A percentile compares a stretch with the other conserved stretches of the same genome.
Evolutionary conservation across 2,113 vertebrate species (phyloP).

Genomic region (Onychorhynchus coronatus): DNA sequence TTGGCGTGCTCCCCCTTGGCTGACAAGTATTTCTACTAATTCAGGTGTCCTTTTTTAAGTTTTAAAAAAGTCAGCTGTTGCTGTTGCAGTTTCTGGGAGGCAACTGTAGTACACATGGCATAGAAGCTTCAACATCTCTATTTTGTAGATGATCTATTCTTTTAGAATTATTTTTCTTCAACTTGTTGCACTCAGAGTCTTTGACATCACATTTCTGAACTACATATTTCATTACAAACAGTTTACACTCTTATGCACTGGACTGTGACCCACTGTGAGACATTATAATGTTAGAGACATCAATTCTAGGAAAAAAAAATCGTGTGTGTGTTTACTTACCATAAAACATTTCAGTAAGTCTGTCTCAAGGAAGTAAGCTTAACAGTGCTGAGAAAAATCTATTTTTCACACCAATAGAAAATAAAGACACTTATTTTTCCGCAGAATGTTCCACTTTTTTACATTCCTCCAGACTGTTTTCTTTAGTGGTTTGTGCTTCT

Average conservation of each 20-base stretch:
- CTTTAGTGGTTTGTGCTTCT: background rate
- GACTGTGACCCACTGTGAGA: background rate
- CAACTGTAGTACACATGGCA: background rate
- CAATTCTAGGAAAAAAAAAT: background rate
- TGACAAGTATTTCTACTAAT: background rate
- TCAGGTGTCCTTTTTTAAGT: background rate
- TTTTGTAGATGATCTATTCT: background rate
- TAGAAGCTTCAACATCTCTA: background rate
- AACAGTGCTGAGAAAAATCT: background rate
- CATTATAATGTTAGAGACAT: background rate
- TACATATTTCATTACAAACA: background rate
- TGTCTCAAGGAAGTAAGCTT: background rate
- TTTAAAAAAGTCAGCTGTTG: background rate
- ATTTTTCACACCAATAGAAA: background rate
- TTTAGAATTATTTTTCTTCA: background rate
- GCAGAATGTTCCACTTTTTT: background rate
- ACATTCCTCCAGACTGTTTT: background rate
- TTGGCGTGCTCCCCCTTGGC: background rate
- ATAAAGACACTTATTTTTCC: background rate
- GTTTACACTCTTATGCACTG: background rate
- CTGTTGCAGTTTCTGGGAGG: background rate
- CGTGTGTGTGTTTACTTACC: background rate
- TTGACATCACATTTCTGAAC: background rate
- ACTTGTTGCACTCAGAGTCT: background rate
- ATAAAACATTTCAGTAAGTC: background rate